Evolutionary conservation across 2,888 invertebrate genomes (phyloP).

Genomic region (Liopterus haemorrhoidalis): DNA sequence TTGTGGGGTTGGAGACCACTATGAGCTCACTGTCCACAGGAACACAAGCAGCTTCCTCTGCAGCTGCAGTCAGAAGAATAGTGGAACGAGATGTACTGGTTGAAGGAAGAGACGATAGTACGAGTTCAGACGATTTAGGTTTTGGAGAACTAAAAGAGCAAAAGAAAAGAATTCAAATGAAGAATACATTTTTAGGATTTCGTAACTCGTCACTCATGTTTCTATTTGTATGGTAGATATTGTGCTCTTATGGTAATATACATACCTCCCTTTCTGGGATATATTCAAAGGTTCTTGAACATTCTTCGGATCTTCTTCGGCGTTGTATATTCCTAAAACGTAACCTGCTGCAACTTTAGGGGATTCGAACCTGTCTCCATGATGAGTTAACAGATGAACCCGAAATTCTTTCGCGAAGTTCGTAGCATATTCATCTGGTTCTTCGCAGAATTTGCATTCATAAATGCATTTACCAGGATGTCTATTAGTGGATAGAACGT

Average conservation of each 20-base stretch:
- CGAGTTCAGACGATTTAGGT: no score
- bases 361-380: slow-evolving; percentile 50
- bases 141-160: no score
- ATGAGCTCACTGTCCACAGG: slow-evolving; percentile 37
- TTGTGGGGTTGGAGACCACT: slow-evolving; percentile 39
- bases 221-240: no score
- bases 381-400: slow-evolving; percentile 56
- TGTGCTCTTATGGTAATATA: no score
- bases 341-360: slow-evolving; percentile 49
- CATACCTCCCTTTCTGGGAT: no score
- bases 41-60: slow-evolving; percentile 23
- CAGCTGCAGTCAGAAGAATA: slow-evolving; percentile 9
- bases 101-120: no score
- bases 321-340: slow-evolving; percentile 48
- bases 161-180: no score
- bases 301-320: slow-evolving; percentile 38
- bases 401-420: slow-evolving; percentile 65
- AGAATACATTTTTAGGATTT: no score
- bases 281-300: slow-evolving; percentile 20
- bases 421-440: slow-evolving; percentile 47
- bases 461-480: slow-evolving; percentile 76
- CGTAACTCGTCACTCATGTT: no score
- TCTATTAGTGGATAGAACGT: slow-evolving; percentile 70
- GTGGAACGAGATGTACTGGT: no score
- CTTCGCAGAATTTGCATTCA: slow-evolving; percentile 62